Evolutionary conservation across 2,113 vertebrate genomes (phyloP).

Genomic region (Ciconia stormi): DNA sequence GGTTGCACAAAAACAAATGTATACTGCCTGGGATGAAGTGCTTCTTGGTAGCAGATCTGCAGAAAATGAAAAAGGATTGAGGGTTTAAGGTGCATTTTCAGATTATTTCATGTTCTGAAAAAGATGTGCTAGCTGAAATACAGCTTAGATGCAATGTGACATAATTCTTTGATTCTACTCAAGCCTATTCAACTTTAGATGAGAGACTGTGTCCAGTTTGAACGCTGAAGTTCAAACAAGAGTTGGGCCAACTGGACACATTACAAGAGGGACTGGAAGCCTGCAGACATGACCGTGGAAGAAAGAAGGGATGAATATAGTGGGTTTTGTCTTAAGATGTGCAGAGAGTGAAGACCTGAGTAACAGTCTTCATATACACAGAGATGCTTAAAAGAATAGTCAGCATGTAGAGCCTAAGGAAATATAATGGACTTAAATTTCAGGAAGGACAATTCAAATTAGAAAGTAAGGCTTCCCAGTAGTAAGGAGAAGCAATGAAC

Average conservation of each 20-base stretch:
- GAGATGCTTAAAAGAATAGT: background rate
- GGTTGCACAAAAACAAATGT: background rate
- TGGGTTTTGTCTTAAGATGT: background rate
- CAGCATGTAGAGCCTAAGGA: background rate
- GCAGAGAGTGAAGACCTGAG: background rate
- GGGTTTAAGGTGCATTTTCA: background rate
- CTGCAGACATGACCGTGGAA: background rate
- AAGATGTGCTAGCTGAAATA: background rate
- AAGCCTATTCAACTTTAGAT: background rate
- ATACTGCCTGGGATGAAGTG: background rate
- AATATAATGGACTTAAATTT: background rate
- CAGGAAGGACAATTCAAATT: background rate
- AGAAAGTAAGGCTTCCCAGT: background rate
- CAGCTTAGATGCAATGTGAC: background rate
- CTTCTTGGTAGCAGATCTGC: background rate
- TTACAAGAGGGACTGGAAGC: rapidly evolving
- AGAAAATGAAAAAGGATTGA: background rate
- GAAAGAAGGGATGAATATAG: background rate
- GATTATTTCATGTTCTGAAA: background rate
- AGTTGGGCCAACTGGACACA: background rate
- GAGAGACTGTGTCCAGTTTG: background rate
- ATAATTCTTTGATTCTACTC: background rate
- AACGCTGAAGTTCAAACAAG: background rate
- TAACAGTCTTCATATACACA: background rate
- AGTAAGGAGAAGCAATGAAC: background rate